These are phyloP conservation scores for Syndactyla subalaris DNA, from an alignment of 2,797 vertebrate genomes.

Conservation along the genomic window DNA sequence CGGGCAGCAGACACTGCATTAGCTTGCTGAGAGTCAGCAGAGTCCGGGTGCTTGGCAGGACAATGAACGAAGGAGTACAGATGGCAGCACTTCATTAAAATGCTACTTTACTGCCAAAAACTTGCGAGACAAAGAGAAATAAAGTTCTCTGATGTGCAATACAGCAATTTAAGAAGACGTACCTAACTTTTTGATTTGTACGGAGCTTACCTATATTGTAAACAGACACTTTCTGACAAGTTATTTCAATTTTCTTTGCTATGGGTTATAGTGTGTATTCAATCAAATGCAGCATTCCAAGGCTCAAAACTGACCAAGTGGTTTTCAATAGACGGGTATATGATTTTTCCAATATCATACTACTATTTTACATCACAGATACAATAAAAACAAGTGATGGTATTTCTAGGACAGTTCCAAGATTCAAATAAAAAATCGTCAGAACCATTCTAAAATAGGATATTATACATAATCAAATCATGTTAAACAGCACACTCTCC, in stretches of 20 bases:
- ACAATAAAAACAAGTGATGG: conserved; percentile 65
- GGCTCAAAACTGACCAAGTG: conserved; percentile 69
- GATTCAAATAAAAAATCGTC: conserved; percentile 69
- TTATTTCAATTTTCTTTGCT: conserved; percentile 41
- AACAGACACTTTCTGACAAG: conserved; percentile 59
- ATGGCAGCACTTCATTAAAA: conserved; percentile 66
- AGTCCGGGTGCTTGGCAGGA: conserved; percentile 24
- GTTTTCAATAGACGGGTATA: conserved; percentile 38
- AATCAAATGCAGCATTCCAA: conserved; percentile 72
- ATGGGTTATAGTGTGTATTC: conserved; percentile 56
- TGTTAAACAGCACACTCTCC: conserved; percentile 75
- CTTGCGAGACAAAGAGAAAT: conserved; percentile 52
- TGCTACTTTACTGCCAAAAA: conserved; percentile 68
- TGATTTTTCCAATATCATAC: conserved; percentile 51
- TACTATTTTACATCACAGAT: conserved; percentile 72
- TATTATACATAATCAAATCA: conserved; percentile 73
- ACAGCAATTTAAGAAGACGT: conserved; percentile 71
- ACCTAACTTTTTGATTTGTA: conserved; percentile 65
- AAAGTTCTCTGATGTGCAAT: conserved; percentile 69
- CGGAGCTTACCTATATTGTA: conserved; percentile 55
- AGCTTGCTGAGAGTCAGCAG: conserved; percentile 39
- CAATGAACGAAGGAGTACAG: conserved; percentile 24
- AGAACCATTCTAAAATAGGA: conserved; percentile 74
- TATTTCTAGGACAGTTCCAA: conserved; percentile 65
- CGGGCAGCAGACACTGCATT: neutral